phyloP scores from a whole-genome alignment of 2,113 vertebrate genomes.

The Australoheros scitulus region DNA sequence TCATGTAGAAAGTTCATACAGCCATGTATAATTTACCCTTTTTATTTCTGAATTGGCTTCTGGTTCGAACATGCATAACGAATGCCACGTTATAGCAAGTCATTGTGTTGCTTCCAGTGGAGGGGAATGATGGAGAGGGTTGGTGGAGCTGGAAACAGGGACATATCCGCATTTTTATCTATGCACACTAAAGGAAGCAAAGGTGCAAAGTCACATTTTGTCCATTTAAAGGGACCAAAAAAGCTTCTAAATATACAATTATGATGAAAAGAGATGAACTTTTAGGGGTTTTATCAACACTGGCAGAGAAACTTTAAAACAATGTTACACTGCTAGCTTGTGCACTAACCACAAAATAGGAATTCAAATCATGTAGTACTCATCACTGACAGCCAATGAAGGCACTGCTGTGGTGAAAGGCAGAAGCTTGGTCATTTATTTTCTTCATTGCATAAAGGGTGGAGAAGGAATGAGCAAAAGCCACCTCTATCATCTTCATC shows the following conservation, averaged over 20 bases:
- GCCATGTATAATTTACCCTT: background rate
- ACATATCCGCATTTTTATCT: background rate
- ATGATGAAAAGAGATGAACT: background rate
- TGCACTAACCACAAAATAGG: background rate
- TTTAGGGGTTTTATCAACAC: background rate
- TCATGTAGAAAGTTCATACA: background rate
- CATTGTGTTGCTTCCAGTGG: background rate
- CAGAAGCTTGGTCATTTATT: slow-evolving; percentile 23
- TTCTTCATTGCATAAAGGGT: slow-evolving; percentile 12
- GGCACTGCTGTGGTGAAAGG: background rate
- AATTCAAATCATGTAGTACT: background rate
- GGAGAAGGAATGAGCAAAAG: slow-evolving; percentile 9
- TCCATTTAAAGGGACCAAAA: background rate
- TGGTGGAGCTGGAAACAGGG: background rate
- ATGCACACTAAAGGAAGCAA: background rate
- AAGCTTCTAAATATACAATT: background rate
- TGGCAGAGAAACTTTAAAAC: background rate
- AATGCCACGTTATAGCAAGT: background rate
- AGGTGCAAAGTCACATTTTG: background rate
- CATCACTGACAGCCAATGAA: background rate
- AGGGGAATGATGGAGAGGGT: background rate
- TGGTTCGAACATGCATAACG: background rate
- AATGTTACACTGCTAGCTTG: background rate
- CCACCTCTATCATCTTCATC: slow-evolving; percentile 52
- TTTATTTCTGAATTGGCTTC: background rate